Conservation (phyloP, 2,113 vertebrate genomes). For the Callipepla squamata region DNA sequence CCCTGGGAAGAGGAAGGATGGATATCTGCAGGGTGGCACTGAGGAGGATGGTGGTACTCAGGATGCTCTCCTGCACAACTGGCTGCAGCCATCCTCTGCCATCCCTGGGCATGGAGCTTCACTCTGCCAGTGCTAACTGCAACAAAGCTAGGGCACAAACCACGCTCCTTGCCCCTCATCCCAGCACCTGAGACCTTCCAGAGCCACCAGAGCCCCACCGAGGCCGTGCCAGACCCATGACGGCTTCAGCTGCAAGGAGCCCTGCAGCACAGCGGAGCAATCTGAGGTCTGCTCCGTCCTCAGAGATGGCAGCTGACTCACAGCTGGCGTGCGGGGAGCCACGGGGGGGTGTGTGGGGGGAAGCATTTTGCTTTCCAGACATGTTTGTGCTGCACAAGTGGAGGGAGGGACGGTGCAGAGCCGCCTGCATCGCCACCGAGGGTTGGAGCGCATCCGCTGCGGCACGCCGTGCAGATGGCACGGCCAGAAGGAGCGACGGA, state of each 20-base stretch:
- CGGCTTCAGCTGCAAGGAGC: not conserved
- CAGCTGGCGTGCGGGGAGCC: not conserved
- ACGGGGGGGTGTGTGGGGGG: not conserved
- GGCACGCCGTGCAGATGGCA: constrained; percentile 36
- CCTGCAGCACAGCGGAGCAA: not conserved
- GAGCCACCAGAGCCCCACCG: not conserved
- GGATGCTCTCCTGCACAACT: too few species aligned
- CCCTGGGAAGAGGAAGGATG: not conserved
- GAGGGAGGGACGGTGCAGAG: not conserved
- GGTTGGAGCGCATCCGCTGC: not conserved
- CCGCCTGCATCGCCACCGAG: too few species aligned
- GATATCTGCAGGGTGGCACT: too few species aligned
- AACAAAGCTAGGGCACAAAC: not conserved
- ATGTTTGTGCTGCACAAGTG: fast-evolving
- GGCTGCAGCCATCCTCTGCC: not conserved
- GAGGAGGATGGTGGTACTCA: not conserved
- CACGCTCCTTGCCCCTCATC: not conserved
- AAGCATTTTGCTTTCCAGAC: not conserved
- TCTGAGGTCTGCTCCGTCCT: not conserved
- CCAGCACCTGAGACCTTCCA: fast-evolving
- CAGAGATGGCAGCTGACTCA: not conserved
- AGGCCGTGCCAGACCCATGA: fast-evolving
- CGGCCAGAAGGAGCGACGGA: constrained; percentile 11
- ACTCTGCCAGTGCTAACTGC: not conserved
- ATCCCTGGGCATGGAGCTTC: fast-evolving